Evolutionary conservation across 2,797 vertebrate genomes (phyloP), one percentile per base, ranked within the genome.

Genomic region (Phylloscopus collybita): DNA sequence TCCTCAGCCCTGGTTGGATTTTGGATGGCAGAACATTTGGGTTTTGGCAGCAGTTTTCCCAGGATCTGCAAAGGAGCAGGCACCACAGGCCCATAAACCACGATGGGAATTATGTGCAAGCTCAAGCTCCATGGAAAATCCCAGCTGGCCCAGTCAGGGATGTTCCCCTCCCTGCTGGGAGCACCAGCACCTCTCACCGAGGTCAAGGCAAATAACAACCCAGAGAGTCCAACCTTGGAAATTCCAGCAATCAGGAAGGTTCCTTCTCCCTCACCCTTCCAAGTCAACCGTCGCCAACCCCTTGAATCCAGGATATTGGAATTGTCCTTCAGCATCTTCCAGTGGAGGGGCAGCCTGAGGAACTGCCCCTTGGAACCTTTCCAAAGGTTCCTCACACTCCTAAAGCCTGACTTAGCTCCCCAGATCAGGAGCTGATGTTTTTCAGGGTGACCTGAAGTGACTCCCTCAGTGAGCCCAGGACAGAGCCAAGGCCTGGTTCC

Each of bases 21-120:
- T 50, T 0, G 1, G 64, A 71, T 5, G 38, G 38, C 50, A 67
- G 73, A 76, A 59, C 23, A 18, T 73, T 54, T 12, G 47, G 32
- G 27, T 61, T 88, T 73, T 54, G 82, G 67, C 79, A 89, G 45
- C 34, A 26, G 59, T 45, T 94, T 87, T 72, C 45, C 70, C 74
- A 72, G 70, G 75, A 57, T 21, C 16, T n/a, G 75, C 40, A 36
- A 32, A 53, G 67, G 4, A 90, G 32, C n/a, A 60, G 74, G 70
- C 32, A 75, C 51, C 20, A 50, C 72, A 40, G 1, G 5, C 79
- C 71, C 20, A 26, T 17, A 22, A 82, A 45, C 10, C 16, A 17
- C 1, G 0, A 7, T 32, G 40, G 73, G 61, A 87, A 16, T 38
- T 32, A 18, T 18, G 47, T 5, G 13, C 65, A 34, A n/a, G 32